Conservation (phyloP, 2,888 invertebrate genomes). For the Sinohyriopsis cumingii region DNA sequence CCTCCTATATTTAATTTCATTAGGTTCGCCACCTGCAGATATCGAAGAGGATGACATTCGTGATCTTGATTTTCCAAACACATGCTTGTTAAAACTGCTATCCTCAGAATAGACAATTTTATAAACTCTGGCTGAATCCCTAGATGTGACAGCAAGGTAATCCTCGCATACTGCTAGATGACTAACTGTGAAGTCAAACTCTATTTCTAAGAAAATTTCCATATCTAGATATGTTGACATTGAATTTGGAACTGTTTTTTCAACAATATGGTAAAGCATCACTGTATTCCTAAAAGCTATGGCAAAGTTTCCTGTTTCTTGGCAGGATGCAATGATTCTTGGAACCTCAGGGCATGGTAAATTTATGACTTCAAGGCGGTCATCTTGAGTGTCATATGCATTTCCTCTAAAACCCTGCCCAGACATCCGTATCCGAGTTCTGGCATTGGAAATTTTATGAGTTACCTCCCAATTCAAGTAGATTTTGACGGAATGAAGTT, state of each 20-base stretch:
- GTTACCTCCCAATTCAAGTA: slow-evolving; percentile 83
- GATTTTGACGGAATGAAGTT: slow-evolving; percentile 75
- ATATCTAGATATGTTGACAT: slow-evolving; percentile 53
- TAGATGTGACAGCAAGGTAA: slow-evolving; percentile 79
- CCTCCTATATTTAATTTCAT: too few relatives aligned
- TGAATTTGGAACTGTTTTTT: slow-evolving; percentile 55
- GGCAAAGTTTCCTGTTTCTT: slow-evolving; percentile 68
- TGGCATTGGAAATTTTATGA: slow-evolving; percentile 75
- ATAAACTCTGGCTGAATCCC: slow-evolving; percentile 79
- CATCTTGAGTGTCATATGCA: not conserved
- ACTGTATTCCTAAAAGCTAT: slow-evolving; percentile 73
- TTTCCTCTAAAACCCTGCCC: slow-evolving; percentile 48
- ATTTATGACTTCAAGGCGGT: slow-evolving; percentile 80
- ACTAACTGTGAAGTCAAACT: slow-evolving; percentile 77
- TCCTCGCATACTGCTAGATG: slow-evolving; percentile 80
- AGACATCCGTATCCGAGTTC: slow-evolving; percentile 72
- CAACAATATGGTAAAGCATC: slow-evolving; percentile 74
- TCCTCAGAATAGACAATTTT: slow-evolving; percentile 70
- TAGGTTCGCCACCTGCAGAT: too few relatives aligned
- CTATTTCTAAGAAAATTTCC: slow-evolving; percentile 76
- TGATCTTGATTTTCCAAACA: too few relatives aligned
- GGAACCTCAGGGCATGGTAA: slow-evolving; percentile 79
- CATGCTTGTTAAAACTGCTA: too few relatives aligned
- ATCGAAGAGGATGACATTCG: too few relatives aligned
- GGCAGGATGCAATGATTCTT: slow-evolving; percentile 57